Evolutionary conservation across 35 echinoderm and acorn worm genomes (phyloP).

Genomic region (Acanthaster planci): DNA sequence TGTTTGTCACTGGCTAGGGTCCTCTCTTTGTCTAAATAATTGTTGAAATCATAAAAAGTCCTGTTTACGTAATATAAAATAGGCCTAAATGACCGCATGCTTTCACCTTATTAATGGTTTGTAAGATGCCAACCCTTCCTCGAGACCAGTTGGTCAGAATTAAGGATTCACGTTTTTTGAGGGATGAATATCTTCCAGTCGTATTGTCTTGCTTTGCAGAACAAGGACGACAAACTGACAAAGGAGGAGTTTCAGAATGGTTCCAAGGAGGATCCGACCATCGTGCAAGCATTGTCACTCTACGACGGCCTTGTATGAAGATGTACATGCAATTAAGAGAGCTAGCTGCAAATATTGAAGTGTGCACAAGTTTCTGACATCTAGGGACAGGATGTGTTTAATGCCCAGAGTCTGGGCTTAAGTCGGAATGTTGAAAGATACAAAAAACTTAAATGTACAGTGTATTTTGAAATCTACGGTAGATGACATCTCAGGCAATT

Average conservation of each 20-base stretch:
- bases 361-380: no score
- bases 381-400: no score
- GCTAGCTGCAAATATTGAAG: no score
- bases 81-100: not conserved
- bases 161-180: not conserved
- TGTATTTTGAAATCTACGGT: no score
- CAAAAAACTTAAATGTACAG: no score
- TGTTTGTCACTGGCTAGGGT: no score
- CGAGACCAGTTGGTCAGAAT: not conserved
- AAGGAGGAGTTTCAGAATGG: slow-evolving; percentile 97
- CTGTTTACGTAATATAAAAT: no score
- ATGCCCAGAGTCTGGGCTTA: no score
- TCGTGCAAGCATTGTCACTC: slow-evolving; percentile 98
- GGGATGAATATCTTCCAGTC: not conserved
- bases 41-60: no score
- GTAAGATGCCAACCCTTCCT: not conserved
- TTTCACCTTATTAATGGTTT: not conserved
- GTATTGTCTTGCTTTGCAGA: slow-evolving; percentile 48
- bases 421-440: no score
- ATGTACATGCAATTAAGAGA: not conserved
- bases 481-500: no score
- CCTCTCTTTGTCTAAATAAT: no score
- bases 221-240: slow-evolving; percentile 72
- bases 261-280: slow-evolving; percentile 93
- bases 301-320: slow-evolving; percentile 66